Percentiles rank a stretch among this genome's conserved stretches.
Conservation (phyloP, 2,113 vertebrate genomes). For the Puntigrus tetrazona region DNA sequence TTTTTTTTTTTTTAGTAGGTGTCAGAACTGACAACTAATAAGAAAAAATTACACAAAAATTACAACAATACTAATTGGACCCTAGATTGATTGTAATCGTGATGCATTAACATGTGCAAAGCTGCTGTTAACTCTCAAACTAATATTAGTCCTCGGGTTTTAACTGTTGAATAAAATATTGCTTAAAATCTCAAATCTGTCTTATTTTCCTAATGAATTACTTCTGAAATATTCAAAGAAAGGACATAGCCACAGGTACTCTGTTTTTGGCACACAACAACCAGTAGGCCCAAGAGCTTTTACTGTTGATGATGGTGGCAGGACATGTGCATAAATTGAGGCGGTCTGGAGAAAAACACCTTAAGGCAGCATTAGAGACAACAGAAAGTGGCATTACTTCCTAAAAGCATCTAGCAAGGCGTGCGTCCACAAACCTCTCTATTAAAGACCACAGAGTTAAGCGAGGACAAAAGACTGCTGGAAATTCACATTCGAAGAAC, state of each 20-base stretch:
- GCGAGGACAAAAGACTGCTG: background rate
- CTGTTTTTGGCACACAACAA: constrained; percentile 31
- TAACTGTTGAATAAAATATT: constrained; percentile 14
- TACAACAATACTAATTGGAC: constrained; percentile 22
- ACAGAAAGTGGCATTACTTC: constrained; percentile 17
- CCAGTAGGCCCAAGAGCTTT: constrained; percentile 17
- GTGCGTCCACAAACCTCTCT: background rate
- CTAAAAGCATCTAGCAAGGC: constrained; percentile 8
- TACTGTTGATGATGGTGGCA: constrained; percentile 22
- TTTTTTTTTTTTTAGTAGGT: background rate
- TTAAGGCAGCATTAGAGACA: constrained; percentile 18
- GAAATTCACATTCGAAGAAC: constrained; percentile 36
- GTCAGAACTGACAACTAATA: background rate
- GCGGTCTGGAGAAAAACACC: constrained; percentile 12
- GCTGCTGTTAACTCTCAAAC: constrained; percentile 18
- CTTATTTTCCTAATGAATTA: constrained; percentile 42
- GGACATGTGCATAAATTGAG: constrained; percentile 39
- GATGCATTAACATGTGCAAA: constrained; percentile 22
- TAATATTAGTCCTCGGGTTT: constrained; percentile 14
- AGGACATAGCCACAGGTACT: constrained; percentile 36
- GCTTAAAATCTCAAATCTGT: constrained; percentile 27
- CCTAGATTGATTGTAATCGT: background rate
- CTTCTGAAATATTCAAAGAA: constrained; percentile 46
- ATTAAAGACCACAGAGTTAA: background rate
- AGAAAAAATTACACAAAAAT: constrained; percentile 12